These are phyloP conservation scores for Bradysia coprophila DNA, from an alignment of 1,140 invertebrate species.

Conservation along the genomic window DNA sequence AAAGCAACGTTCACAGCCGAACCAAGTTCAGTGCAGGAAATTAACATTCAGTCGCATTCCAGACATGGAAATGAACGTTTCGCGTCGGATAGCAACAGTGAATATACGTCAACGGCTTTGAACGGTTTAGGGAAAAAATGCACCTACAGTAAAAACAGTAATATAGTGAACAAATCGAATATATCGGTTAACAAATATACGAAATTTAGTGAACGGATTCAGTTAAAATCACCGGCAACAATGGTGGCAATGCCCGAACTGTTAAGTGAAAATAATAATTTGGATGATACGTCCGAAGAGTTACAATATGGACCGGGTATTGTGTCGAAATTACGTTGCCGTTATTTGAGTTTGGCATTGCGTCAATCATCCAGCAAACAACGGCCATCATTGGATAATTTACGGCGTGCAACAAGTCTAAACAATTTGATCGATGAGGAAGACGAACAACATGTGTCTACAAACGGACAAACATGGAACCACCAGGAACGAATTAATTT, in stretches of 20 bases:
- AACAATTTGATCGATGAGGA: slow-evolving; percentile 66
- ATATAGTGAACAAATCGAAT: not conserved
- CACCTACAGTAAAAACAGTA: not conserved
- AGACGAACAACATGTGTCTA: slow-evolving; percentile 20
- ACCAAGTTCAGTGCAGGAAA: not conserved
- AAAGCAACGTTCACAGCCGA: not conserved
- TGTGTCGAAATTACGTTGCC: slow-evolving; percentile 66
- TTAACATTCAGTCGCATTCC: slow-evolving; percentile 2
- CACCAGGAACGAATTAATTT: not conserved
- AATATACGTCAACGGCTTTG: not conserved
- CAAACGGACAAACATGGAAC: slow-evolving; percentile 3
- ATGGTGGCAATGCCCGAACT: slow-evolving; percentile 24
- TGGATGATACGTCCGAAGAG: slow-evolving; percentile 36
- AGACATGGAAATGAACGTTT: not conserved
- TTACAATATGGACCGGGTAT: slow-evolving; percentile 81
- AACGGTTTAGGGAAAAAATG: not conserved
- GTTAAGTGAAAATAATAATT: slow-evolving; percentile 14
- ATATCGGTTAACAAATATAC: not conserved
- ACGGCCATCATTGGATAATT: slow-evolving; percentile 37
- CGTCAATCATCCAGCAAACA: slow-evolving; percentile 38
- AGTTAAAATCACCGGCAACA: slow-evolving; percentile 9
- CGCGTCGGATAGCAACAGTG: not conserved
- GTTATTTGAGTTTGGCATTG: slow-evolving; percentile 63
- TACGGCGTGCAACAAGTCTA: slow-evolving; percentile 62
- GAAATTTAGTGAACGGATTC: not conserved